Conservation (phyloP, 2,113 vertebrate genomes). For the Toxotes chatareus region DNA sequence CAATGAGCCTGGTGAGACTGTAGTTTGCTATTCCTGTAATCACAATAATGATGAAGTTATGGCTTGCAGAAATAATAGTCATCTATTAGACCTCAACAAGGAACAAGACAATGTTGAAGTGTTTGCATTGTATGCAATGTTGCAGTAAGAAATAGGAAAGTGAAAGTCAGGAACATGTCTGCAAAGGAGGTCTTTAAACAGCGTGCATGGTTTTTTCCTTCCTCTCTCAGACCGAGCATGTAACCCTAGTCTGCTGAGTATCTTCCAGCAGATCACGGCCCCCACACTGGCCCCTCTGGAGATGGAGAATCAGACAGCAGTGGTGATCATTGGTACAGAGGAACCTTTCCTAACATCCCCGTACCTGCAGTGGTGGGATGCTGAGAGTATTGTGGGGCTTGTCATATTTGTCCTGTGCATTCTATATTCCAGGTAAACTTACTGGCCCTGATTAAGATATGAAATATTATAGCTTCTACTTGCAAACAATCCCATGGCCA, state of each 20-base stretch:
- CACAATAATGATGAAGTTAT: background rate
- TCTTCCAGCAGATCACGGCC: constrained; percentile 85
- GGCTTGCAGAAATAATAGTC: background rate
- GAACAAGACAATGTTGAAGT: background rate
- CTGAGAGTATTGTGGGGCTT: constrained; percentile 88
- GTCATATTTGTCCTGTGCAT: constrained; percentile 91
- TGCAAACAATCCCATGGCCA: no score
- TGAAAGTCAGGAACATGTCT: background rate
- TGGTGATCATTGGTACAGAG: constrained; percentile 66
- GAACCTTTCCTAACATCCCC: constrained; percentile 77
- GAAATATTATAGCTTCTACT: background rate
- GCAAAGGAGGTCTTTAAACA: background rate
- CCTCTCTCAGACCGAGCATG: constrained; percentile 86
- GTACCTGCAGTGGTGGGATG: constrained; percentile 89
- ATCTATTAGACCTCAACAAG: background rate
- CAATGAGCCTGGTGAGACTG: constrained; percentile 91
- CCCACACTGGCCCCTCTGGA: constrained; percentile 79
- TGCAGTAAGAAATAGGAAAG: no score
- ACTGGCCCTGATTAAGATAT: background rate
- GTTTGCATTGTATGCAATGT: no score
- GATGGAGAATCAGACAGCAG: constrained; percentile 85
- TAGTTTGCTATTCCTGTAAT: background rate
- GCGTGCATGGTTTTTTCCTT: background rate
- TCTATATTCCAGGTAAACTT: constrained; percentile 92
- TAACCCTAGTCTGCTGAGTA: constrained; percentile 90